Evolutionary conservation across 2,797 vertebrate genomes (phyloP).

Genomic region (Paramormyrops hopkinsi): DNA sequence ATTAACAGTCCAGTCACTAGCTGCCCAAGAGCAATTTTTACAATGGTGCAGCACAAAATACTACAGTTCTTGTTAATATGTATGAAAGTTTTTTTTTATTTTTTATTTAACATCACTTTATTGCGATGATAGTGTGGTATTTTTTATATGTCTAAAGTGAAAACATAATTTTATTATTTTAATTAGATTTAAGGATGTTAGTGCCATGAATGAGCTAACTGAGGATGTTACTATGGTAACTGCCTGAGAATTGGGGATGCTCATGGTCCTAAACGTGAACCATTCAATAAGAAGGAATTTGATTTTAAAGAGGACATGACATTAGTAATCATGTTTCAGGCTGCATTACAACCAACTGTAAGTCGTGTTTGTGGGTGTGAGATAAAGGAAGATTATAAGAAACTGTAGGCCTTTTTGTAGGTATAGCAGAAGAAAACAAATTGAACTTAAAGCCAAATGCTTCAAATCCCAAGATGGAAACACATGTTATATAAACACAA

Average conservation of each 20-base stretch:
- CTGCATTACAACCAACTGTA: not conserved
- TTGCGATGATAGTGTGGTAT: not conserved
- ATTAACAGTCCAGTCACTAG: conserved; percentile 2
- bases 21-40: not conserved
- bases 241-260: conserved; percentile 19
- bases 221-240: conserved; percentile 26
- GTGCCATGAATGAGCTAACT: conserved; percentile 16
- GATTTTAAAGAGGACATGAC: conserved; percentile 15
- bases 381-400: not conserved
- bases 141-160: conserved; percentile 1
- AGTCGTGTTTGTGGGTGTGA: not conserved
- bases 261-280: conserved; percentile 14
- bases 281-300: conserved; percentile 5
- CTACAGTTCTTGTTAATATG: not conserved
- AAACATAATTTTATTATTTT: conserved; percentile 21
- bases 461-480: conserved; percentile 9
- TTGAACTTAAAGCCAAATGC: not conserved
- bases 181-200: conserved; percentile 24
- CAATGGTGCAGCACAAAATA: not conserved
- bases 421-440: not conserved
- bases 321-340: conserved; percentile 12
- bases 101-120: not conserved
- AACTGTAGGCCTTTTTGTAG: not conserved
- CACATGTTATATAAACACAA: not conserved
- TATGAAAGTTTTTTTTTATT: not conserved